Evolutionary conservation across 2,888 invertebrate genomes (phyloP).

Genomic region (Hydropsyche betteni): DNA sequence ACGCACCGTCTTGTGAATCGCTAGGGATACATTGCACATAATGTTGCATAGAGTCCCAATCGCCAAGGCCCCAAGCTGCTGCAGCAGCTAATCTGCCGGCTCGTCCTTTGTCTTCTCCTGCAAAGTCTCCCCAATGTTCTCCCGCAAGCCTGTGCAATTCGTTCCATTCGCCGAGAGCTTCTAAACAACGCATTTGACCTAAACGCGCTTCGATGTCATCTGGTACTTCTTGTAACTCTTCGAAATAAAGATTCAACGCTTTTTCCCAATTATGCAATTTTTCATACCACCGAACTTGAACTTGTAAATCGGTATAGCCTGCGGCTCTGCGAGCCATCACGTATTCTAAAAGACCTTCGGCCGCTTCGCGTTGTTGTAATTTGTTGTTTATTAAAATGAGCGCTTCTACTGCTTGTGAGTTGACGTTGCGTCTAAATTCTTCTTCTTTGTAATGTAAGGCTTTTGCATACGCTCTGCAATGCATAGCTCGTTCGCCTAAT

Average conservation of each 20-base stretch:
- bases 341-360: slow-evolving; percentile 89
- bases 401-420: slow-evolving; percentile 89
- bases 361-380: slow-evolving; percentile 97
- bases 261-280: slow-evolving; percentile 99
- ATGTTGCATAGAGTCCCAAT: slow-evolving; percentile 94
- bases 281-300: slow-evolving; percentile 96
- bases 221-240: slow-evolving; percentile 72
- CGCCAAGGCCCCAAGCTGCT: slow-evolving; percentile 94
- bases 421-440: slow-evolving; percentile 86
- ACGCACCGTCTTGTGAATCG: slow-evolving; percentile 95
- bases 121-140: slow-evolving; percentile 78
- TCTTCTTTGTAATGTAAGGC: slow-evolving; percentile 82
- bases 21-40: slow-evolving; percentile 90
- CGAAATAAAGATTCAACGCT: slow-evolving; percentile 87
- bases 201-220: slow-evolving; percentile 82
- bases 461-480: slow-evolving; percentile 81
- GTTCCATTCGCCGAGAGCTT: slow-evolving; percentile 97
- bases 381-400: slow-evolving; percentile 98
- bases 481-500: slow-evolving; percentile 93
- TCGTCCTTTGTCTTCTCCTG: slow-evolving; percentile 65
- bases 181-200: slow-evolving; percentile 94
- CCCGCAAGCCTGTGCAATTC: slow-evolving; percentile 84
- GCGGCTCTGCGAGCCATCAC: slow-evolving; percentile 84
- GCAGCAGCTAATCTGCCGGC: slow-evolving; percentile 94
- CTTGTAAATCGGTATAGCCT: slow-evolving; percentile 67